Evolutionary conservation across 2,113 vertebrate species (phyloP), one percentile per base, ranked within the genome.

Genomic region (Gobius niger): DNA sequence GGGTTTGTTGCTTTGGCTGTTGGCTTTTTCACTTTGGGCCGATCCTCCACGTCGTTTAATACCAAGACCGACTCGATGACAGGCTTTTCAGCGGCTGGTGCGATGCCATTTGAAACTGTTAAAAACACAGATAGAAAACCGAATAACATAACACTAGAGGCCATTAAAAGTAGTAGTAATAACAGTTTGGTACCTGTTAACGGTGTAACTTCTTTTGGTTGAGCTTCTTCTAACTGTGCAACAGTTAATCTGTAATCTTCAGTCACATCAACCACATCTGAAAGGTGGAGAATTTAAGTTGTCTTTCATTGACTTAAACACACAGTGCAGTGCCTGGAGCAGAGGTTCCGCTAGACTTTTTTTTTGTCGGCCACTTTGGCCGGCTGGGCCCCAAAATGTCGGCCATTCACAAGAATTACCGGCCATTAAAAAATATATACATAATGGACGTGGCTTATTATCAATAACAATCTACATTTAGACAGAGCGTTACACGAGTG

Each of bases 231-330:
- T 50, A 7, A n/a, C n/a, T n/a, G 2, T 52, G 7, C 9, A 69
- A 9, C 19, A 40, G 61, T n/a, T 0, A 3, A 12, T 15, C 24
- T 49, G 11, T 18, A 44, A 1, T 67, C 64, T 7, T 80, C 72
- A 0, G 78, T 83, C 19, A 90, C 3, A 0, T 90, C 89, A 7
- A 89, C 44, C 56, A 86, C 62, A 65, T 90, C 90, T 92, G 76
- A 5, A 41, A 52, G 0, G 5, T 71, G 68, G 44, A 6, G n/a
- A n/a, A n/a, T n/a, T n/a, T n/a, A n/a, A n/a, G n/a, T n/a, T n/a
- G n/a, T n/a, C n/a, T n/a, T n/a, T n/a, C n/a, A n/a, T n/a, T n/a
- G n/a, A n/a, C n/a, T n/a, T n/a, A n/a, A n/a, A n/a, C n/a, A n/a
- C n/a, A n/a, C n/a, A n/a, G n/a, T n/a, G n/a, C n/a, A n/a, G n/a